phyloP scores from a whole-genome alignment of 1,140 invertebrate species.

The Cydia strobilella region DNA sequence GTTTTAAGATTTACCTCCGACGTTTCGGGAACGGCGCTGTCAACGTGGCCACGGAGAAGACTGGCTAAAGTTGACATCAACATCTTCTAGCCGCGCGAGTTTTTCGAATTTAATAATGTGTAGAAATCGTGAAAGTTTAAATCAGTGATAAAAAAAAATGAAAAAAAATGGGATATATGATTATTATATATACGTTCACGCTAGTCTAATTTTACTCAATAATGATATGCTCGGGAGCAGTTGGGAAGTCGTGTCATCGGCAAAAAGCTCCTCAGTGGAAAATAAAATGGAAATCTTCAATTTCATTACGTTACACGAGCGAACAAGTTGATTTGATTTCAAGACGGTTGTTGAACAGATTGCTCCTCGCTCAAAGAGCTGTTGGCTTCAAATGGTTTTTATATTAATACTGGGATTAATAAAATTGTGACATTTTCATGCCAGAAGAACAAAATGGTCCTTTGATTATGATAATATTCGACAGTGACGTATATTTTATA shows the following conservation, averaged over 20 bases:
- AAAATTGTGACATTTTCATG: not conserved
- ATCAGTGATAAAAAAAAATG: too few species aligned
- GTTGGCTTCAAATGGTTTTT: not conserved
- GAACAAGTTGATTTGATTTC: conserved; percentile 5
- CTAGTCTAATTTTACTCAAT: not conserved
- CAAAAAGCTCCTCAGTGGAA: conserved; percentile 4
- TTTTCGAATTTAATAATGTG: too few species aligned
- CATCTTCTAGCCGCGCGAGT: too few species aligned
- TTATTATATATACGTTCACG: too few species aligned
- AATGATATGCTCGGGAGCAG: not conserved
- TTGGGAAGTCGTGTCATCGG: not conserved
- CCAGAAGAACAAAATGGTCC: not conserved
- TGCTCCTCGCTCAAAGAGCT: not conserved
- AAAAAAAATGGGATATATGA: too few species aligned
- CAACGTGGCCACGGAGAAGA: too few species aligned
- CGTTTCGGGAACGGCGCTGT: too few species aligned
- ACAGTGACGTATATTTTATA: too few species aligned
- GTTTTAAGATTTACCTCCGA: too few species aligned
- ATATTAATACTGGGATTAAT: not conserved
- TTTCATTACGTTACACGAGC: not conserved
- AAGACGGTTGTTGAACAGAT: conserved; percentile 2
- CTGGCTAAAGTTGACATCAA: too few species aligned
- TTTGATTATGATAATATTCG: not conserved
- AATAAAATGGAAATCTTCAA: conserved; percentile 12
- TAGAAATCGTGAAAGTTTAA: too few species aligned